These are phyloP conservation scores for Brachionus calyciflorus DNA, from an alignment of 1,140 invertebrate genomes.

Conservation along the genomic window DNA sequence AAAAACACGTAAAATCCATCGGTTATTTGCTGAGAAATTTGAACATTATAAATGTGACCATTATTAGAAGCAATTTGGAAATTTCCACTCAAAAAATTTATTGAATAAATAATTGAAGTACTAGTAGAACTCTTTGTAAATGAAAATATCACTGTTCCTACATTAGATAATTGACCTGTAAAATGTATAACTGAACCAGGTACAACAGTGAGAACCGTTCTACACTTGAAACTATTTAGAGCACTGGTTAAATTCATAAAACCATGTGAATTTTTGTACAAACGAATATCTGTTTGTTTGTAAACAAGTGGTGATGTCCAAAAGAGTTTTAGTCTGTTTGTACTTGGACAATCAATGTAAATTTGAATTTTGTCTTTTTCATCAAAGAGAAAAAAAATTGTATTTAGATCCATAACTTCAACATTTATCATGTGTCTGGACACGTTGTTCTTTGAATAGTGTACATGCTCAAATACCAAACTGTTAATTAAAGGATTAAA, in stretches of 20 bases:
- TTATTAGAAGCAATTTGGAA: neutral
- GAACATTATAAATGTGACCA: conserved; percentile 9
- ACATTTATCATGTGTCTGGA: neutral
- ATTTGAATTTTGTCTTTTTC: conserved; percentile 1
- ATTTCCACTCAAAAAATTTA: conserved; percentile 1
- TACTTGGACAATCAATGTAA: conserved; percentile 6
- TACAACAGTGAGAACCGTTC: neutral
- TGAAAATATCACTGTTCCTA: conserved; percentile 5
- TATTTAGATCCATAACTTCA: neutral
- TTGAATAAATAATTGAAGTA: neutral
- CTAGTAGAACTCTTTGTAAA: neutral
- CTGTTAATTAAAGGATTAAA: neutral
- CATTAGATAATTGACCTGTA: neutral
- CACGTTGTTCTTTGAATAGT: neutral
- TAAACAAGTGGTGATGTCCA: neutral
- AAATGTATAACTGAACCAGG: conserved; percentile 24
- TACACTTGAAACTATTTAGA: neutral
- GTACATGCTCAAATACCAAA: neutral
- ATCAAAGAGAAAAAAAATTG: conserved; percentile 1
- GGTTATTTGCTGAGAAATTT: neutral
- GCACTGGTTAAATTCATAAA: neutral
- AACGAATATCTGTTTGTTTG: neutral
- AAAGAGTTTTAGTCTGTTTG: neutral
- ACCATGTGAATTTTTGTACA: neutral
- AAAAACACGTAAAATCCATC: conserved; percentile 1